Percentiles rank a stretch among this genome's conserved stretches.
Evolutionary conservation across 2,888 invertebrate genomes (phyloP).

Genomic region (Drosophila glabriapex): DNA sequence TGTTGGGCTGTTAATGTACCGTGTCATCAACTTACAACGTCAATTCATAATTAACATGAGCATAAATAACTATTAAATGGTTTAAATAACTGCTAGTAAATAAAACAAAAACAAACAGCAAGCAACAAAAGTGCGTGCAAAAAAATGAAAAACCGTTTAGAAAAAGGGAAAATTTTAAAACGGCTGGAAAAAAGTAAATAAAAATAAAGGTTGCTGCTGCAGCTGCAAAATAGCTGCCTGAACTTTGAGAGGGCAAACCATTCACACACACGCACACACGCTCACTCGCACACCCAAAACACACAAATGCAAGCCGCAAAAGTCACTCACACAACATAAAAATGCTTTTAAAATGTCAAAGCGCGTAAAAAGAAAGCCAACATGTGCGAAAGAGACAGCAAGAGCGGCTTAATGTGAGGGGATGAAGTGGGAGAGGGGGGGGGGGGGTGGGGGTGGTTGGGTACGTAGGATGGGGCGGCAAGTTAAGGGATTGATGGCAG

Average conservation of each 20-base stretch:
- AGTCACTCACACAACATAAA: conserved; percentile 73
- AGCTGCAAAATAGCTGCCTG: conserved; percentile 24
- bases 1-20: conserved; percentile 58
- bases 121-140: background rate
- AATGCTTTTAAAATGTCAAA: conserved; percentile 82
- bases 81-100: conserved; percentile 70
- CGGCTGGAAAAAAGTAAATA: conserved; percentile 18
- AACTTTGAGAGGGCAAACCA: conserved; percentile 45
- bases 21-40: conserved; percentile 21
- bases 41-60: conserved; percentile 65
- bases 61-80: conserved; percentile 71
- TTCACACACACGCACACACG: conserved; percentile 38
- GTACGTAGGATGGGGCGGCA: conserved; percentile 41
- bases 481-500: conserved; percentile 71
- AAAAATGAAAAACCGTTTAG: conserved; percentile 40
- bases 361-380: conserved; percentile 68
- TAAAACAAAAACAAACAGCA: conserved; percentile 44
- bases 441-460: too few species aligned
- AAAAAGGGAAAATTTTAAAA: conserved; percentile 27
- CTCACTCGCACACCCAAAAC: conserved; percentile 17
- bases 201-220: conserved; percentile 29
- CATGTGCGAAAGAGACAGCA: conserved; percentile 25
- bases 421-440: background rate
- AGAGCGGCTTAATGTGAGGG: background rate
- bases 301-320: conserved; percentile 65